A percentile compares a stretch with the other conserved stretches of the same genome.
Evolutionary conservation across 2,113 vertebrate genomes (phyloP).

Genomic region (Corythornis vintsioides): DNA sequence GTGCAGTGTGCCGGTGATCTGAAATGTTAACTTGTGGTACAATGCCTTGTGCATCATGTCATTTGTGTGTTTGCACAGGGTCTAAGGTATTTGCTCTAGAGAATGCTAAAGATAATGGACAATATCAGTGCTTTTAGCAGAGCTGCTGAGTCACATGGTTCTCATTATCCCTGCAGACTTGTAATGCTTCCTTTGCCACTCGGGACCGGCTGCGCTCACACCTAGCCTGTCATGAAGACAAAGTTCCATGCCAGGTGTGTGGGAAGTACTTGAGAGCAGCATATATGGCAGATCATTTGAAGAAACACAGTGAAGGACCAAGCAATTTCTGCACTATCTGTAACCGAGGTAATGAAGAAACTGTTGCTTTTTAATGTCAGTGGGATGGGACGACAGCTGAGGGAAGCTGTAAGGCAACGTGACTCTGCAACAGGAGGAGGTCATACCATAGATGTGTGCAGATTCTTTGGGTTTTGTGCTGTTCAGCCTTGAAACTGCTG

Average conservation of each 20-base stretch:
- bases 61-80: not conserved
- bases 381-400: not conserved
- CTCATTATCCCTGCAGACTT: slow-evolving; percentile 85
- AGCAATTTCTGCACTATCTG: slow-evolving; percentile 99
- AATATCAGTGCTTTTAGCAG: not conserved
- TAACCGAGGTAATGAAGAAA: slow-evolving; percentile 91
- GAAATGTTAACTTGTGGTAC: not conserved
- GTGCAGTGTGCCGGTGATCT: not conserved
- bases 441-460: not conserved
- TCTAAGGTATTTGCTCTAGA: not conserved
- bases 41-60: not conserved
- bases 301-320: slow-evolving; percentile 98
- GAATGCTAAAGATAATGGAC: not conserved
- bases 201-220: slow-evolving; percentile 97
- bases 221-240: slow-evolving; percentile 97
- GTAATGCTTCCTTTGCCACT: slow-evolving; percentile 97
- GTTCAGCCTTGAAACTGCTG: not conserved
- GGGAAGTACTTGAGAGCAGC: slow-evolving; percentile 96
- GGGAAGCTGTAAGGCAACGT: not conserved
- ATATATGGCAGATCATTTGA: slow-evolving; percentile 98
- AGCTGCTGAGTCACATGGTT: slow-evolving; percentile 14
- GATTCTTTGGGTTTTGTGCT: not conserved
- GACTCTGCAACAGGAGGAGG: slow-evolving; percentile 35
- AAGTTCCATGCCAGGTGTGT: slow-evolving; percentile 98
- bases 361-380: not conserved